Evolutionary conservation across 2,113 vertebrate genomes (phyloP).

Genomic region (Hippocampus barbouri): DNA sequence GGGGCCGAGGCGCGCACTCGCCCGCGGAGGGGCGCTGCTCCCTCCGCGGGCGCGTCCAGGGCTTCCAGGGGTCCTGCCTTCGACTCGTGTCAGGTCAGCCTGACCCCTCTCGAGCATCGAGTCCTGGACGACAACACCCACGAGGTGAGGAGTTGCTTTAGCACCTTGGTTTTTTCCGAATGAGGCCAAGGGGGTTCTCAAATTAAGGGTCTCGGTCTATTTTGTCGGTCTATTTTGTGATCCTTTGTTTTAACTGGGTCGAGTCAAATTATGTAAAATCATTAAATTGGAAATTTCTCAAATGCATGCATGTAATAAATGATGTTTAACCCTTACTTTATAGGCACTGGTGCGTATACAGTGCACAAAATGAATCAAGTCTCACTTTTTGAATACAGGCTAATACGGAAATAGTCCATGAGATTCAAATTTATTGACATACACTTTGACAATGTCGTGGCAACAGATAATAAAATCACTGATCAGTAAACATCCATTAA

Average conservation of each 20-base stretch:
- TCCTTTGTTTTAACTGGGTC: neutral
- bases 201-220: neutral
- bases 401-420: too few relatives aligned
- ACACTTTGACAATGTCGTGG: too few relatives aligned
- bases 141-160: conserved; percentile 60
- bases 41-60: conserved; percentile 6
- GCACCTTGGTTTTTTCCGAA: neutral
- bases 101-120: conserved; percentile 50
- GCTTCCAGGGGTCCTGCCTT: conserved; percentile 43
- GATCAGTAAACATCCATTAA: neutral
- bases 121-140: conserved; percentile 66
- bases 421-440: too few relatives aligned
- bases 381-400: too few relatives aligned
- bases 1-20: conserved; percentile 44
- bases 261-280: too few relatives aligned
- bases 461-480: too few relatives aligned
- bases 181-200: neutral
- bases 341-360: too few relatives aligned
- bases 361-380: too few relatives aligned
- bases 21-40: conserved; percentile 39
- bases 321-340: too few relatives aligned
- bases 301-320: too few relatives aligned
- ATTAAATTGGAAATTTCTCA: too few relatives aligned
- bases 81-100: conserved; percentile 51
- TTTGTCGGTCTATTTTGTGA: neutral